phyloP scores from a whole-genome alignment of 1,140 invertebrate genomes.

The Micrasema minimum region DNA sequence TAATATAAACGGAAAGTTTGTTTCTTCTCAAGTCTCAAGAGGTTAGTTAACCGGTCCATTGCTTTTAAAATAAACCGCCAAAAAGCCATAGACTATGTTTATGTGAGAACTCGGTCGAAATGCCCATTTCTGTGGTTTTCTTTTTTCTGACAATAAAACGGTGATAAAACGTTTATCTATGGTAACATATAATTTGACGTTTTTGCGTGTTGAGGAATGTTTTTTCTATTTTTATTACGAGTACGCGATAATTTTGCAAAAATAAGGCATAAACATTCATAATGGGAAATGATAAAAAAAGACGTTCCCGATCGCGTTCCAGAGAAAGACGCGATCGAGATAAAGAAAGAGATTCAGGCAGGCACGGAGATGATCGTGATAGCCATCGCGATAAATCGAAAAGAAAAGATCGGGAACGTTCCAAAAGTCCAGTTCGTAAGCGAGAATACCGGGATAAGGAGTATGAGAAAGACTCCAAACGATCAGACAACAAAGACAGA shows the following conservation, averaged over 20 bases:
- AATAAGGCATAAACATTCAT: not conserved
- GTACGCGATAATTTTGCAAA: not conserved
- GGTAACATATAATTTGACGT: too few species aligned
- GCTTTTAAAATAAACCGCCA: too few species aligned
- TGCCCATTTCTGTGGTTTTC: too few species aligned
- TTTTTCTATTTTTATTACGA: too few species aligned
- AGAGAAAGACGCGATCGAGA: conserved; percentile 59
- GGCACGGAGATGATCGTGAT: conserved; percentile 56
- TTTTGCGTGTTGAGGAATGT: too few species aligned
- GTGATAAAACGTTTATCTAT: too few species aligned
- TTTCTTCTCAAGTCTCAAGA: too few species aligned
- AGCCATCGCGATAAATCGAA: conserved; percentile 58
- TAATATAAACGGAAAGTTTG: too few species aligned
- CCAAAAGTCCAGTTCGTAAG: conserved; percentile 50
- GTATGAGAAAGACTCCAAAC: conserved; percentile 56
- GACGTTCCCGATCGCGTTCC: conserved; percentile 59
- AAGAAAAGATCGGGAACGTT: conserved; percentile 56
- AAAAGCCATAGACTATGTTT: too few species aligned
- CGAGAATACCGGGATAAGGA: conserved; percentile 58
- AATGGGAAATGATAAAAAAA: conserved; percentile 68
- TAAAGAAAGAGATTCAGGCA: conserved; percentile 54
- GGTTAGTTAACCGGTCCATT: too few species aligned
- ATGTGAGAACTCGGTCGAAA: too few species aligned
- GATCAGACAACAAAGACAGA: conserved; percentile 60
- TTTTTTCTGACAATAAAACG: too few species aligned